Base-by-base conservation (phyloP, 1,140 invertebrate species). In the Drosophila pectinifera region DNA sequence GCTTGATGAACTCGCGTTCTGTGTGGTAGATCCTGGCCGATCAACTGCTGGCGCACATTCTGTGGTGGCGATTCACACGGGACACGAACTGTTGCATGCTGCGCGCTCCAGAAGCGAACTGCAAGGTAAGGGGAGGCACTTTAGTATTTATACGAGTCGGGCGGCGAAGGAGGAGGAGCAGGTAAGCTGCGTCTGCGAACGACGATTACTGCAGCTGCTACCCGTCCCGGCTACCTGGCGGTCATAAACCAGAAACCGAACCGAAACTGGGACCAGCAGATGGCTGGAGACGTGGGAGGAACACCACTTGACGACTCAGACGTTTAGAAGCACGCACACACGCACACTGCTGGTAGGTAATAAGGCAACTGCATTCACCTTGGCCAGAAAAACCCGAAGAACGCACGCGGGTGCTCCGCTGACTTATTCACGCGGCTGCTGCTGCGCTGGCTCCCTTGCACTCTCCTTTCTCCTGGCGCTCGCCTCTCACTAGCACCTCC, bases 1-100 rank as follows among this genome's bases (percentile, higher is more conserved):
- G 51, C 31, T 38, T 59, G 72, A 48, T 13, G 41, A 36, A 22
- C 63, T 38, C 20, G 48, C 49, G 39, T 20, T 53, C 36, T 67
- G 26, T 68, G 49, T 70, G 16, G 14, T 51, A 51, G 24, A 42
- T 67, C 45, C 58, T 70, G 42, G 42, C 22, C 68, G 42, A 80
- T 84, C 81, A 85, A 73, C 81, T 85, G 48, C 39, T 74, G 51
- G 85, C 73, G 64, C 92, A 82, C 82, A 91, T 91, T 43, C 22
- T 80, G 53, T 65, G 42, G 34, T 63, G 68, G 39, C 59, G 53
- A 41, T 43, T 64, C 20, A 64, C 34, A 64, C 56, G 90, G 77
- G 45, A 91, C 73, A 42, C 48, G 31, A 24, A 46, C 56, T 67
- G 74, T 68, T 73, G 72, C 63, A 62, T 75, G 51, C 77, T 90